A percentile compares a stretch with the other conserved stretches of the same genome.
These are phyloP conservation scores for Vireo griseus DNA, from an alignment of 2,797 vertebrate species.

Conservation along the genomic window DNA sequence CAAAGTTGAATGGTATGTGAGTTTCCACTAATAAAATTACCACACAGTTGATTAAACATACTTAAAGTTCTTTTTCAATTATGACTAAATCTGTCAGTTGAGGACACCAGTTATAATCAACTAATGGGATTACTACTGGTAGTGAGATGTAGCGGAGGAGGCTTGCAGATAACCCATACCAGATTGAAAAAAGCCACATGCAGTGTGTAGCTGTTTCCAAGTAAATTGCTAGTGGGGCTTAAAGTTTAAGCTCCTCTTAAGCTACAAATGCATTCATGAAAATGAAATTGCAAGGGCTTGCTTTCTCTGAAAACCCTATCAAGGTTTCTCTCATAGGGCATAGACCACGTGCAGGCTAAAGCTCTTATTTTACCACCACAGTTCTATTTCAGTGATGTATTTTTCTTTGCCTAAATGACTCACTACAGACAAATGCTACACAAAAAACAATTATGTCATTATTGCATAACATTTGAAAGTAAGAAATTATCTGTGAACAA, in stretches of 20 bases:
- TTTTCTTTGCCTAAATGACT: not conserved
- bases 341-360: not conserved
- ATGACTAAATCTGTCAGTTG: not conserved
- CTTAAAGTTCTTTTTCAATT: not conserved
- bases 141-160: not conserved
- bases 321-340: not conserved
- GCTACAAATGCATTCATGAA: not conserved
- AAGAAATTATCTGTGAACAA: not conserved
- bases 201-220: not conserved
- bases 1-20: not conserved
- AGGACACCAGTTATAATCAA: conserved; percentile 7
- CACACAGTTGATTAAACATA: not conserved
- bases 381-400: not conserved
- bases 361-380: not conserved
- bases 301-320: not conserved
- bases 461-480: not conserved
- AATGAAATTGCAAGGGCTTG: conserved; percentile 20
- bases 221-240: not conserved
- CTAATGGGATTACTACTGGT: conserved; percentile 39
- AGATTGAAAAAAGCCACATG: not conserved
- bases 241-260: conserved; percentile 25
- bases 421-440: not conserved
- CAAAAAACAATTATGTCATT: not conserved
- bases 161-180: not conserved
- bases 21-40: not conserved